Evolutionary conservation across 92 coral and sea anemone genomes (phyloP).

Genomic region (Parazoanthus swiftii): DNA sequence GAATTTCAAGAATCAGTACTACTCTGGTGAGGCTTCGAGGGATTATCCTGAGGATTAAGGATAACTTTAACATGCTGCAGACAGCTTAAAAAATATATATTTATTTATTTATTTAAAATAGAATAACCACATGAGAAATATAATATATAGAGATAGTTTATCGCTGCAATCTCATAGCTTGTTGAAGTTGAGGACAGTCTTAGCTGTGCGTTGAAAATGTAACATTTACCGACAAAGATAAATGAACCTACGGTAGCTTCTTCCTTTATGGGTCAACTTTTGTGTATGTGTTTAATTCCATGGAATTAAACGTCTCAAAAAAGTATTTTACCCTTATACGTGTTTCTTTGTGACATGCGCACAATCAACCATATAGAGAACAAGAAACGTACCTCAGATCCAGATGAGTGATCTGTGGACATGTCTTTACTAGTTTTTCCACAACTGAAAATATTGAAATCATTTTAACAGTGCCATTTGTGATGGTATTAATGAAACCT

Average conservation of each 20-base stretch:
- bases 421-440: conserved; percentile 67
- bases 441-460: conserved; percentile 52
- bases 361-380: not conserved
- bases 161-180: not conserved
- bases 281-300: too few species aligned
- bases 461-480: not conserved
- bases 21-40: too few species aligned
- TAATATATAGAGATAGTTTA: too few species aligned
- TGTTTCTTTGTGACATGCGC: not conserved
- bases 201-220: not conserved
- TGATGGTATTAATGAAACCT: not conserved
- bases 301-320: too few species aligned
- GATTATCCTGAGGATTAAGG: too few species aligned
- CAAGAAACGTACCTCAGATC: conserved; percentile 74
- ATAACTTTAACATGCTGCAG: too few species aligned
- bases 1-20: too few species aligned
- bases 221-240: too few species aligned
- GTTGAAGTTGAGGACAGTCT: not conserved
- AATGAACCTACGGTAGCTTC: not conserved
- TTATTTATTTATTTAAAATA: too few species aligned
- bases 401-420: conserved; percentile 69
- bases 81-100: too few species aligned
- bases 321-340: too few species aligned
- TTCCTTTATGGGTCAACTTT: not conserved
- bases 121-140: not conserved